Evolutionary conservation across 2,797 vertebrate species (phyloP).

Genomic region (Neosilurus hyrtlii): DNA sequence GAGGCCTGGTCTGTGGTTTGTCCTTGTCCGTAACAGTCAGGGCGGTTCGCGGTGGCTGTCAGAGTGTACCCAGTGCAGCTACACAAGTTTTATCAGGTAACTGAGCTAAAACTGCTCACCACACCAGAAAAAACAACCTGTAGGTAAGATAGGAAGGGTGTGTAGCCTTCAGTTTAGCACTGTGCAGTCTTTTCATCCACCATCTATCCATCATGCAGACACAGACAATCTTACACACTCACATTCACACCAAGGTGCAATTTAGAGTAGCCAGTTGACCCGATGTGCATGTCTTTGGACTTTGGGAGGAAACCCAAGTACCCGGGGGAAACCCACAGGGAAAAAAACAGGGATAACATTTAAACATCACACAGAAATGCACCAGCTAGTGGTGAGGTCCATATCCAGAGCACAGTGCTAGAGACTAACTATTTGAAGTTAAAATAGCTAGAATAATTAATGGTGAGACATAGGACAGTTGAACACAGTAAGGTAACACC

Average conservation of each 20-base stretch:
- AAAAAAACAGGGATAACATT: too few species aligned
- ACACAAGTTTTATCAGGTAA: conserved; percentile 65
- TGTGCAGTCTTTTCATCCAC: too few species aligned
- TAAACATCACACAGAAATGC: too few species aligned
- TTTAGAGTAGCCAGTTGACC: too few species aligned
- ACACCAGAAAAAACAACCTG: not conserved
- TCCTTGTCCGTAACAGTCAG: conserved; percentile 66
- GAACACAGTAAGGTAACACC: not conserved
- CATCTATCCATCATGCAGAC: too few species aligned
- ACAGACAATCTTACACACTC: too few species aligned
- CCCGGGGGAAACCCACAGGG: too few species aligned
- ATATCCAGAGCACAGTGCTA: too few species aligned
- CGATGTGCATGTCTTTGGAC: too few species aligned
- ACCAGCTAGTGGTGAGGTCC: too few species aligned
- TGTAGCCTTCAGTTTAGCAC: not conserved
- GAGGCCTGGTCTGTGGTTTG: conserved; percentile 66
- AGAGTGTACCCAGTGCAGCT: conserved; percentile 60
- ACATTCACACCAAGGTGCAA: too few species aligned
- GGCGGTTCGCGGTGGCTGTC: conserved; percentile 61
- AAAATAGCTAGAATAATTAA: not conserved
- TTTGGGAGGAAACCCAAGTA: too few species aligned
- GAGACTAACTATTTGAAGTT: not conserved
- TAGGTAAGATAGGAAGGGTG: not conserved
- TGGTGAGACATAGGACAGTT: not conserved
- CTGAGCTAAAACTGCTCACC: not conserved